Evolutionary conservation across 2,113 vertebrate genomes (phyloP), one percentile per base, ranked within the genome.

Genomic region (Mellivora capensis): DNA sequence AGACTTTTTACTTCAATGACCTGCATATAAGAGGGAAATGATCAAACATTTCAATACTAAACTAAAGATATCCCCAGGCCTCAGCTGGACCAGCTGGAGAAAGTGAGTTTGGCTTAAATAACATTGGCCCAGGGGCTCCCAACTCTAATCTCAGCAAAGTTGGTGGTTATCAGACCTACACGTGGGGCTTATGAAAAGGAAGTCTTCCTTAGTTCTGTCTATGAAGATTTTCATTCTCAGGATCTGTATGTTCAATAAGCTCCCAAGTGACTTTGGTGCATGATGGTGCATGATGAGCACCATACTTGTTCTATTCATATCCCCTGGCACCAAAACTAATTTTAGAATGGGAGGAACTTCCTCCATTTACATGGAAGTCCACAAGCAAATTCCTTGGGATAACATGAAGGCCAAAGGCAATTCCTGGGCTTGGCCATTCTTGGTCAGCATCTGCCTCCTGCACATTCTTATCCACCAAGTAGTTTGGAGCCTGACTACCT

Each of bases 361-460:
- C 23, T 29, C 2, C 1, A 18, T 74, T 5, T 34, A 77, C n/a
- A 42, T 14, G 2, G 25, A 69, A 25, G 29, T 31, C 34, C 47
- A 18, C 6, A 29, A 11, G 34, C 49, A 79, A 62, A 54, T 25
- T 12, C 25, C 69, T 29, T 18, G 4, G 42, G 52, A 57, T 5
- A 14, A 37, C 15, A 15, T 4, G 4, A 49, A 82, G 37, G 8
- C 7, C 2, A 1, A 21, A 14, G 7, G 0, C 7, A 20, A n/a
- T 62, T 49, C 27, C 44, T 17, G 12, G 39, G 2, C 31, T 47
- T 8, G 18, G 31, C 18, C 54, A 9, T 8, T 79, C 14, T 25
- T 47, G 29, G 44, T 44, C 37, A 76, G 47, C 31, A 71, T 44
- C 39, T 14, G 34, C 3, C 23, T 17, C 21, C 31, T 39, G 62